phyloP scores from a whole-genome alignment of 2,113 vertebrate species.

The Scolopax mira region DNA sequence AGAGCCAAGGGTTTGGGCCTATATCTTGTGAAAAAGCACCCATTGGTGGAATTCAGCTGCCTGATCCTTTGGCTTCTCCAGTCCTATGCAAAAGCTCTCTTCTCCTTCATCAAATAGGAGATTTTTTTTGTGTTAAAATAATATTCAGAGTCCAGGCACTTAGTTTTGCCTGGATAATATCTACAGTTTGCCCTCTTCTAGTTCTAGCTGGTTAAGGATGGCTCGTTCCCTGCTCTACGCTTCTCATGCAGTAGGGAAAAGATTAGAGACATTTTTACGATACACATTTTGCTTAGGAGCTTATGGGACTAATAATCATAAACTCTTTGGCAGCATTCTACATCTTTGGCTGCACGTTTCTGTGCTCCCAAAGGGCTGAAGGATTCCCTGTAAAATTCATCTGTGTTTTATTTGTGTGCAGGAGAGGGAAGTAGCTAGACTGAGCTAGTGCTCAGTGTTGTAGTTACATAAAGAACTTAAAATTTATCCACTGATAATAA shows the following conservation, averaged over 20 bases:
- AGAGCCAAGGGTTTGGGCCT: not conserved
- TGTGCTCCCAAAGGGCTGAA: not conserved
- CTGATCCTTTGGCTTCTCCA: not conserved
- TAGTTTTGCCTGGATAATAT: not conserved
- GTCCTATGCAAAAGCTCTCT: not conserved
- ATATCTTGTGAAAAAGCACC: not conserved
- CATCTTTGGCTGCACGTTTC: not conserved
- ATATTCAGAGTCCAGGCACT: not conserved
- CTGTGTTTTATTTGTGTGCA: not conserved
- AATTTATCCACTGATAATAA: not conserved
- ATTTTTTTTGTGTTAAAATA: not conserved
- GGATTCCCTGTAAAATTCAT: conserved; percentile 34
- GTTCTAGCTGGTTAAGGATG: not conserved
- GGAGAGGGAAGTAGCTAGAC: not conserved
- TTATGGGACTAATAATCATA: conserved; percentile 19
- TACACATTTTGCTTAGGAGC: not conserved
- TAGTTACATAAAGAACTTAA: not conserved
- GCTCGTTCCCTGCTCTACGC: not conserved
- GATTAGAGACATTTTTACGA: not conserved
- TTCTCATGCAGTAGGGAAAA: not conserved
- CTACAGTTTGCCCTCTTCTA: not conserved
- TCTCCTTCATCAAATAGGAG: not conserved
- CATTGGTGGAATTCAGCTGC: not conserved
- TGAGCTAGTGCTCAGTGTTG: not conserved
- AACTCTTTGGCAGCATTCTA: conserved; percentile 19